phyloP scores from a whole-genome alignment of 2,888 invertebrate genomes.

The Campoplex capitator region DNA sequence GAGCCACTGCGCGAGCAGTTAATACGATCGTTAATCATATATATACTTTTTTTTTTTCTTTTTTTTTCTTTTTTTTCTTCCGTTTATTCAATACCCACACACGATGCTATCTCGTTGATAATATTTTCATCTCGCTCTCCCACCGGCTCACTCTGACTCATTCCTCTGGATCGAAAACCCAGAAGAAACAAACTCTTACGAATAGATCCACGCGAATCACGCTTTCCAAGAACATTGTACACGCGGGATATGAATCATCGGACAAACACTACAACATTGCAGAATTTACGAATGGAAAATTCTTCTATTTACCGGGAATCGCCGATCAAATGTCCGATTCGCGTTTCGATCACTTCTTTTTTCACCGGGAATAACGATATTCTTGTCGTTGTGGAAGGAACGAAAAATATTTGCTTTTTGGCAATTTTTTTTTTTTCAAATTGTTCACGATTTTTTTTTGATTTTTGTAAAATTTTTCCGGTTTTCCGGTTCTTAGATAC shows the following conservation, averaged over 20 bases:
- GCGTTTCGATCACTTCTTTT: no score
- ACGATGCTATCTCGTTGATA: constrained; percentile 28
- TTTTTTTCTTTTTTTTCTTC: not conserved
- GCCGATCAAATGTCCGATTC: no score
- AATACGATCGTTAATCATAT: not conserved
- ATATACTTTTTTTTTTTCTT: no score
- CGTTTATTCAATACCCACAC: constrained; percentile 14
- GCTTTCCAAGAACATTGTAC: constrained; percentile 36
- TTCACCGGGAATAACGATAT: no score
- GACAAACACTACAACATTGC: not conserved
- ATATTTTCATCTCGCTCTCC: not conserved
- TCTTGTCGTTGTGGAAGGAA: no score
- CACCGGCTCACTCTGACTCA: constrained; percentile 44
- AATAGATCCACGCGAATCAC: not conserved
- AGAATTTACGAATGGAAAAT: not conserved
- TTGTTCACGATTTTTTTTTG: no score
- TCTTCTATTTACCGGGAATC: not conserved
- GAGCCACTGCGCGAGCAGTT: constrained; percentile 9
- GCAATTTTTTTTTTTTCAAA: no score
- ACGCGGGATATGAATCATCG: constrained; percentile 36
- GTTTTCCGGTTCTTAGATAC: no score
- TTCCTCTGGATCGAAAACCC: constrained; percentile 44
- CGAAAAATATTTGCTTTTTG: no score
- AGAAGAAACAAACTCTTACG: constrained; percentile 34
- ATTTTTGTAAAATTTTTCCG: no score